These are phyloP conservation scores for Scomber colias DNA, from an alignment of 2,113 vertebrate genomes.

Conservation along the genomic window DNA sequence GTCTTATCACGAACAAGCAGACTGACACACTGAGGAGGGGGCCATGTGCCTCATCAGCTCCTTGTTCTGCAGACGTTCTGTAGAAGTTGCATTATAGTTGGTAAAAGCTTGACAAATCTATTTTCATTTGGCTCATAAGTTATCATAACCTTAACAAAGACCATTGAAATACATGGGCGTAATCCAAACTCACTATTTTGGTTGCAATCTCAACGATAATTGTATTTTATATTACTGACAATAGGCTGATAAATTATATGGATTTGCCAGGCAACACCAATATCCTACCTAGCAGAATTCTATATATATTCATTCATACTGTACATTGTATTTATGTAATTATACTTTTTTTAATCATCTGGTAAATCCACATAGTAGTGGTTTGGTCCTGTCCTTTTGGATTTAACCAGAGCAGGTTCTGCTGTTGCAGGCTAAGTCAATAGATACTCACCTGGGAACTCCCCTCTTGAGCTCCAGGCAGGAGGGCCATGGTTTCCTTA, in stretches of 20 bases:
- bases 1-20: conserved; percentile 58
- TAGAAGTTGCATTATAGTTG: conserved; percentile 27
- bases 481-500: background rate
- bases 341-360: background rate
- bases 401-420: background rate
- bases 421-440: background rate
- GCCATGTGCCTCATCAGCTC: conserved; percentile 54
- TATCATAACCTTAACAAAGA: background rate
- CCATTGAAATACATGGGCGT: background rate
- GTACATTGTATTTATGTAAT: too few relatives aligned
- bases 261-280: background rate
- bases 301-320: too few relatives aligned
- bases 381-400: background rate
- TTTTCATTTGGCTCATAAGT: background rate
- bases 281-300: background rate
- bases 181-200: background rate
- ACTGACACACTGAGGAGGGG: conserved; percentile 52
- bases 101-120: conserved; percentile 6
- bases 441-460: too few relatives aligned
- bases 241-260: too few relatives aligned
- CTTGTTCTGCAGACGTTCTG: conserved; percentile 13
- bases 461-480: too few relatives aligned
- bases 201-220: background rate
- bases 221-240: too few relatives aligned
- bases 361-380: background rate